Evolutionary conservation across 2,797 vertebrate genomes (phyloP), one percentile per base, ranked within the genome.

Genomic region (Eleutherodactylus coqui): DNA sequence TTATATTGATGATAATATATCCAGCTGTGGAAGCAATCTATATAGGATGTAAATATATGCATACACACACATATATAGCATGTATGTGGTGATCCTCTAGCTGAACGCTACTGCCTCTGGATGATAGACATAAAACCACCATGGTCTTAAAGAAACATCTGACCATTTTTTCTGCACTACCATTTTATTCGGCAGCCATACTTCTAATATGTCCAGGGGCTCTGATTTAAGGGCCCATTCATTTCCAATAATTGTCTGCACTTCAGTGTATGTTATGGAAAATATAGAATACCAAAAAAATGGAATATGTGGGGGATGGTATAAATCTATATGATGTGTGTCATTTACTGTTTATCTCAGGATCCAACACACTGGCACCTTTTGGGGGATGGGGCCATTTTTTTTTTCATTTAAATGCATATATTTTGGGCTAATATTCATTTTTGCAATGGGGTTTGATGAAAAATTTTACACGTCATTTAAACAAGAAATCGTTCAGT

Each of bases 131-230:
- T 43, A 86, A 16, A 29, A 7, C 13, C 41, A 14, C 75, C 32
- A 53, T 36, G 75, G 29, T 53, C 75, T 17, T 53, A 53, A 34
- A 53, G 24, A 17, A 19, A 4, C 29, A 62, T 13, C 79, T 60
- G 53, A 36, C 60, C 53, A 64, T 38, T 86, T 75, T 75, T 62
- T 82, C 11, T 75, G 58, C 43, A 47, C n/a, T 53, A 70, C 45
- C 85, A 60, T 36, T 81, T 32, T 85, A 27, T 55, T 47, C 32
- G 45, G 32, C 29, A 64, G 69, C 78, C 85, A 75, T 38, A 45
- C 41, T 76, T 80, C 34, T 73, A 75, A 55, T 55, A 79, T 51
- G 47, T n/a, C 34, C 27, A 16, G 64, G 14, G 55, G 21, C 34
- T 62, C 36, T 60, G 45, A 75, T 34, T 13, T 75, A 49, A 3